Conservation (phyloP, 2,113 vertebrate species). For the Oncorhynchus tshawytscha region DNA sequence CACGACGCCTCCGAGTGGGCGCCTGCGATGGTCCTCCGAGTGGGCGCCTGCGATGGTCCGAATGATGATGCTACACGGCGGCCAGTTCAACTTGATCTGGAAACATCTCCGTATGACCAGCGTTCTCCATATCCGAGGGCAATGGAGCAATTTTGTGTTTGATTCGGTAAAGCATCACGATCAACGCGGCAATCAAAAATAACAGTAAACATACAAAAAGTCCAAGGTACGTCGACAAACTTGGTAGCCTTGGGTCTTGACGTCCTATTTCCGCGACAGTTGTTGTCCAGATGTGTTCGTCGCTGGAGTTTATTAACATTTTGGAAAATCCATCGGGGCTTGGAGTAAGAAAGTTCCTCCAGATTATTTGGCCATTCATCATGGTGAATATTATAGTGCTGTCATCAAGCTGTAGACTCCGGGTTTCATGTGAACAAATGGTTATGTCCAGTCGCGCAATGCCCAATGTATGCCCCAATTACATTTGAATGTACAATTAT, state of each 20-base stretch:
- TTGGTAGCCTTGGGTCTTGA: slow-evolving; percentile 38
- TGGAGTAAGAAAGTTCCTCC: slow-evolving; percentile 45
- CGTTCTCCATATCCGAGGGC: slow-evolving; percentile 44
- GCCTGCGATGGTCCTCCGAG: background rate
- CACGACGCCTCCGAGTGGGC: background rate
- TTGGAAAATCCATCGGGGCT: slow-evolving; percentile 24
- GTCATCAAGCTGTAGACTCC: background rate
- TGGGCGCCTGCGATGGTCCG: background rate
- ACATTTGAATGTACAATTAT: background rate
- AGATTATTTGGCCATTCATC: slow-evolving; percentile 41
- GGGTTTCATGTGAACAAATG: background rate
- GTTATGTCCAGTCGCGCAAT: background rate
- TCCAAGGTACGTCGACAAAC: slow-evolving; percentile 49
- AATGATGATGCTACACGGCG: slow-evolving; percentile 7
- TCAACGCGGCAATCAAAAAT: slow-evolving; percentile 47
- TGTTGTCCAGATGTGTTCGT: slow-evolving; percentile 33
- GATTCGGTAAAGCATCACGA: slow-evolving; percentile 56
- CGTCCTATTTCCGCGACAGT: slow-evolving; percentile 29
- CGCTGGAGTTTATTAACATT: slow-evolving; percentile 22
- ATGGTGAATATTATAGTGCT: background rate
- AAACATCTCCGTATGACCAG: slow-evolving; percentile 39
- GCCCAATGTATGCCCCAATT: background rate
- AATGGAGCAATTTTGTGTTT: slow-evolving; percentile 52
- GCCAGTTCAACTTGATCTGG: slow-evolving; percentile 39
- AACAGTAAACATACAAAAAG: slow-evolving; percentile 52